Evolutionary conservation across 1,140 invertebrate species (phyloP).

Genomic region (Tetraneura akinire): DNA sequence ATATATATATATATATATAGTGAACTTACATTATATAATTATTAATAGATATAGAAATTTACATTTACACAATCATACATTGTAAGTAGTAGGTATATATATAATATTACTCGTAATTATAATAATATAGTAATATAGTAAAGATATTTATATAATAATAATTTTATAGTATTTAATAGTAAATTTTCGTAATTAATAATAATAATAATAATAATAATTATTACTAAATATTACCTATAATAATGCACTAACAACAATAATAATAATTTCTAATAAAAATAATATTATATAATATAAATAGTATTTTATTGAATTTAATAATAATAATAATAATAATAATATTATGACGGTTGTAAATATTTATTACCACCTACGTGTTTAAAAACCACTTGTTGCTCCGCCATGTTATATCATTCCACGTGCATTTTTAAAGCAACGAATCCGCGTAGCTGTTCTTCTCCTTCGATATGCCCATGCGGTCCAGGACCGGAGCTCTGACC

Average conservation of each 20-base stretch:
- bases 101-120: constrained; percentile 6
- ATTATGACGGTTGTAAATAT: not conserved
- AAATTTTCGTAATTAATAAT: too few relatives aligned
- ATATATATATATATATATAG: not conserved
- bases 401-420: too few relatives aligned
- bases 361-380: too few relatives aligned
- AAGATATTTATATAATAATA: too few relatives aligned
- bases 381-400: too few relatives aligned
- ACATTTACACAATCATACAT: not conserved
- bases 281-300: too few relatives aligned
- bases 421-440: constrained; percentile 26
- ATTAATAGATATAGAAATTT: constrained; percentile 22
- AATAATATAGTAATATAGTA: not conserved
- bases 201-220: too few relatives aligned
- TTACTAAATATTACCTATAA: too few relatives aligned
- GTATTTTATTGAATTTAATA: not conserved
- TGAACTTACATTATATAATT: too few relatives aligned
- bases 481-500: constrained; percentile 34
- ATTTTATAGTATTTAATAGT: too few relatives aligned
- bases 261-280: too few relatives aligned
- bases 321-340: not conserved
- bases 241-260: too few relatives aligned
- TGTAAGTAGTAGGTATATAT: constrained; percentile 12
- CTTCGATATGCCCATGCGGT: constrained; percentile 39
- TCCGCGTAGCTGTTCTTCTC: constrained; percentile 45